Evolutionary conservation across 2,797 vertebrate species (phyloP).

Genomic region (Macropodus opercularis): DNA sequence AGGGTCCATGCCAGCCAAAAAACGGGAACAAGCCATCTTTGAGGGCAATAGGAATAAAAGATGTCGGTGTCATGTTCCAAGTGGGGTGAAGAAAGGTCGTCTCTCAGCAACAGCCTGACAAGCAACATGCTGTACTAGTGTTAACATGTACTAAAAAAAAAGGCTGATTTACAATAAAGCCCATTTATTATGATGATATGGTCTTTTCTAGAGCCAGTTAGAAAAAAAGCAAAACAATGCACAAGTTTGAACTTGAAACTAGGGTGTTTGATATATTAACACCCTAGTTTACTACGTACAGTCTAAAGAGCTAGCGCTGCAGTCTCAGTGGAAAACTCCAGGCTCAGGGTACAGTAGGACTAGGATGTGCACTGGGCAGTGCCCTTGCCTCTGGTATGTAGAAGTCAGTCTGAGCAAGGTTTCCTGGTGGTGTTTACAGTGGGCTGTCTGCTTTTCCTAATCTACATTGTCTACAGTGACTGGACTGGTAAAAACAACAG

Average conservation of each 20-base stretch:
- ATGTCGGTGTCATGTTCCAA: conserved; percentile 41
- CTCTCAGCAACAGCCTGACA: conserved; percentile 40
- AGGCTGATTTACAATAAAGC: conserved; percentile 3
- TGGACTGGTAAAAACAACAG: conserved; percentile 36
- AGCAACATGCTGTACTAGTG: conserved; percentile 39
- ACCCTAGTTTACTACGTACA: conserved; percentile 49
- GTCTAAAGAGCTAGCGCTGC: conserved; percentile 23
- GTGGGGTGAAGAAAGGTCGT: conserved; percentile 13
- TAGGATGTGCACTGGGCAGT: conserved; percentile 56
- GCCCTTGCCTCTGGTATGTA: conserved; percentile 56
- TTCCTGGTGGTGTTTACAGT: conserved; percentile 71
- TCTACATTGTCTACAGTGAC: conserved; percentile 30
- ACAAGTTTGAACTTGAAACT: conserved; percentile 45
- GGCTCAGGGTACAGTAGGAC: conserved; percentile 20
- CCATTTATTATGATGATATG: conserved; percentile 32
- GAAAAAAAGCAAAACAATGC: conserved; percentile 35
- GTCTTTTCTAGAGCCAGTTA: conserved; percentile 14
- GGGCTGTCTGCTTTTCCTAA: conserved; percentile 35
- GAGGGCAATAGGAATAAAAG: conserved; percentile 50
- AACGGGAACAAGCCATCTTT: conserved; percentile 50
- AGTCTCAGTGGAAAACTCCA: conserved; percentile 20
- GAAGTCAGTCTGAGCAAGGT: conserved; percentile 36
- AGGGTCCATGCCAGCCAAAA: conserved; percentile 27
- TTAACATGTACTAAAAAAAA: conserved; percentile 46
- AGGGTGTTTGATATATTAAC: conserved; percentile 21